Conservation (phyloP, 1,140 invertebrate species). For the Ganaspis sp. region DNA sequence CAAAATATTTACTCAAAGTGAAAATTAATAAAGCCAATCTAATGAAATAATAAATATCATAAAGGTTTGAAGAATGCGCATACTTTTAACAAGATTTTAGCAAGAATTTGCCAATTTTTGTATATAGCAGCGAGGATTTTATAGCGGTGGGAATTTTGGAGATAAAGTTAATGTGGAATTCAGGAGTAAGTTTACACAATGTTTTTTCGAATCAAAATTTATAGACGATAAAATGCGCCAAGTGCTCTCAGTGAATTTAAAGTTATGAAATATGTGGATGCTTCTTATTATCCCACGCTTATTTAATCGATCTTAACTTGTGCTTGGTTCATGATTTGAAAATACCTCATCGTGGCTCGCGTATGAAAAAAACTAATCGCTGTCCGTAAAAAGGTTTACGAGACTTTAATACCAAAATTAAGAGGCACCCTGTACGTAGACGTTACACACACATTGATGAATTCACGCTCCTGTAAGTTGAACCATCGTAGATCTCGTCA, state of each 20-base stretch:
- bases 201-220: slow-evolving; percentile 15
- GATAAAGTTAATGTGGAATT: slow-evolving; percentile 8
- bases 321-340: slow-evolving; percentile 13
- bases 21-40: too few species aligned
- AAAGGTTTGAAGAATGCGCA: neutral
- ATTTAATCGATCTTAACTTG: slow-evolving; percentile 21
- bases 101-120: too few species aligned
- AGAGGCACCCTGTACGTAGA: neutral
- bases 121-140: too few species aligned
- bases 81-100: neutral
- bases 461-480: slow-evolving; percentile 14
- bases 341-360: neutral
- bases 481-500: slow-evolving; percentile 18
- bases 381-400: slow-evolving; percentile 23
- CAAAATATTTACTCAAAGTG: too few species aligned
- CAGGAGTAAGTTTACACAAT: slow-evolving; percentile 2
- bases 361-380: neutral
- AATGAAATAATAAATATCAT: neutral
- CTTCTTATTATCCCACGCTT: slow-evolving; percentile 28
- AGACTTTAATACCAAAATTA: slow-evolving; percentile 26
- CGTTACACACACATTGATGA: neutral
- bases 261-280: slow-evolving; percentile 4
- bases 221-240: neutral
- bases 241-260: neutral
- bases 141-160: neutral